phyloP scores from a whole-genome alignment of 2,888 invertebrate species.

The Schizaphis graminum region DNA sequence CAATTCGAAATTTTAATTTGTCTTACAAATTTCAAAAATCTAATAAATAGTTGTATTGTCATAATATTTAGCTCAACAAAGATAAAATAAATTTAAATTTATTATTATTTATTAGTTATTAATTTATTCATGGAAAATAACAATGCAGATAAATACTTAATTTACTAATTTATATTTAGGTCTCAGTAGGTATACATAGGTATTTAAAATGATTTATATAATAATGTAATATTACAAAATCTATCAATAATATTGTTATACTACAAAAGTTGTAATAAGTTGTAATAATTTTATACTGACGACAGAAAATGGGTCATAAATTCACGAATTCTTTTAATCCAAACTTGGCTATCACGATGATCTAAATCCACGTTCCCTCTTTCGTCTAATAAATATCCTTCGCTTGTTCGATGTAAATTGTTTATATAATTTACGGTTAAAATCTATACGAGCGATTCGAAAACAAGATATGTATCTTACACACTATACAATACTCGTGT shows the following conservation, averaged over 20 bases:
- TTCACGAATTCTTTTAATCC: neutral
- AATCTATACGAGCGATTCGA: neutral
- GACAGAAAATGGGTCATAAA: neutral
- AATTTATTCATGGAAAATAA: neutral
- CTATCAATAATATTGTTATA: neutral
- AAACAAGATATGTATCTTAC: neutral
- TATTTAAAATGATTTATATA: no score
- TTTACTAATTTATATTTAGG: no score
- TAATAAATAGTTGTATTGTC: neutral
- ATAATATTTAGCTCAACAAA: neutral
- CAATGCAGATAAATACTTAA: neutral
- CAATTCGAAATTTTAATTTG: neutral
- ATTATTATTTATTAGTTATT: neutral
- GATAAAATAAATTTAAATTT: neutral
- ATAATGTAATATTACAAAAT: neutral
- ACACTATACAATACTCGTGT: neutral
- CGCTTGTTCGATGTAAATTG: neutral
- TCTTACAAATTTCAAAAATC: neutral
- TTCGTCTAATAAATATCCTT: neutral
- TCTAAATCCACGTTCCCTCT: neutral
- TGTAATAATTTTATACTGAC: neutral
- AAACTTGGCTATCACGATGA: neutral
- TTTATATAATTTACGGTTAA: neutral
- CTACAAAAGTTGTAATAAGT: neutral
- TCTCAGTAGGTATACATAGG: no score